Base-by-base conservation (phyloP, 30 jellyfish, hydroid and myxozoan species). In the Aurelia coerulea region DNA sequence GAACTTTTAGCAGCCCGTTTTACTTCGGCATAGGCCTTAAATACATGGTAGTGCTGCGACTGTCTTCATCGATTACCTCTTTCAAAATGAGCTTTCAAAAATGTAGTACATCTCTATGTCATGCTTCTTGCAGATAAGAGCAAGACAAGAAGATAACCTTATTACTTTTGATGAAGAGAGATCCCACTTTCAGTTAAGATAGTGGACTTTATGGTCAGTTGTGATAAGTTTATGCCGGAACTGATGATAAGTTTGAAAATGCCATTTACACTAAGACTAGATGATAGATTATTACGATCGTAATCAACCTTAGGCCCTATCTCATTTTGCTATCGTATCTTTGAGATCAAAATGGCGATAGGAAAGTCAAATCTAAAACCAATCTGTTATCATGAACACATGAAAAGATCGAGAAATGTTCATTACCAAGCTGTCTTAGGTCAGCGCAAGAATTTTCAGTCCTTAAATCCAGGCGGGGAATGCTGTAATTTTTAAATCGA, bases 151-250 rank as follows among this genome's bases (percentile, higher is more conserved):
- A 84, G 93, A 84, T 84, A 74, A 74, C 84, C 83, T 63, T 17
- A 4, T 76, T 73, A 74, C 52, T 50, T 7, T 68, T 74, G 34
- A 39, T 18, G 85, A 17, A 74, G 73, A 35, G 50, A 60, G 49
- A 84, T 84, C 93, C 62, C 78, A 66, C 93, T 73, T 37, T 58
- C 12, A 15, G 39, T 17, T 29, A 58, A 72, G 93, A 84, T 84
- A 84, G 81, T 72, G 54, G 88, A 66, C 65, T 74, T 84, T 65
- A 73, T 84, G 88, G 93, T 74, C 77, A 84, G 66, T 84, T 70
- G 19, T 23, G 93, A 84, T 84, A 84, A 67, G 83, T 84, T 84
- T 84, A 53, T 78, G 31, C 93, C 85, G 74, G 78, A 66, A 69
- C 65, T 52, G 37, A 34, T 60, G 92, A 83, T 83, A 83, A 83